These are phyloP conservation scores for Beaufortia kweichowensis DNA, from an alignment of 2,113 vertebrate species.

Conservation along the genomic window DNA sequence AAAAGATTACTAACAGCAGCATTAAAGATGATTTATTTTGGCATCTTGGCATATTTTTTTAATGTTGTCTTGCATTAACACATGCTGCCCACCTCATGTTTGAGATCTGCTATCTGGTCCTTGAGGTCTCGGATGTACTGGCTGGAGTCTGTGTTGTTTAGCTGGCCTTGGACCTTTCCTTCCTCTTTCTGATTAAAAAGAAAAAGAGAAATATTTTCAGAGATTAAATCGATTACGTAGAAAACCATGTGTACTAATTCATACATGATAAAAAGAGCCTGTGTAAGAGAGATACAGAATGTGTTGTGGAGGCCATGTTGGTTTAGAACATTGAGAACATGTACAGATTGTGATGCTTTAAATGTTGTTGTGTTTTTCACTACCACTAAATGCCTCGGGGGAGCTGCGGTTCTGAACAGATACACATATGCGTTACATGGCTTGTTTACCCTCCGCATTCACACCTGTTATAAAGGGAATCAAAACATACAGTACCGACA, in stretches of 20 bases:
- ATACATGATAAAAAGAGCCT: not conserved
- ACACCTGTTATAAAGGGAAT: conserved; percentile 64
- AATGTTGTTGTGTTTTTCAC: conserved; percentile 51
- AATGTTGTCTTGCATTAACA: not conserved
- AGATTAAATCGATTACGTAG: too few species aligned
- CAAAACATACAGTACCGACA: conserved; percentile 52
- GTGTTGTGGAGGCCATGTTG: not conserved
- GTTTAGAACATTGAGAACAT: not conserved
- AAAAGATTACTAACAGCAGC: not conserved
- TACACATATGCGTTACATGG: conserved; percentile 47
- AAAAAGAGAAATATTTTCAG: conserved; percentile 33
- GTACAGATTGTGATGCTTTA: not conserved
- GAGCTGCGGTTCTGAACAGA: conserved; percentile 61
- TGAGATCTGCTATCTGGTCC: conserved; percentile 93
- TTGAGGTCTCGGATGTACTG: conserved; percentile 95
- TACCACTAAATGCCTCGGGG: conserved; percentile 64
- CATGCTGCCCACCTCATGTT: conserved; percentile 87
- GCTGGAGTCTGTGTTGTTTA: conserved; percentile 92
- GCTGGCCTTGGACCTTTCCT: conserved; percentile 94
- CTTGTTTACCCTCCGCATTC: conserved; percentile 66
- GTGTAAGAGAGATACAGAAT: too few species aligned
- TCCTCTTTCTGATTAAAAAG: conserved; percentile 89
- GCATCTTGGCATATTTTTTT: too few species aligned
- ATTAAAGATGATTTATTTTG: not conserved
- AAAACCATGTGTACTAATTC: too few species aligned